Base-by-base conservation (phyloP, 2,113 vertebrate species). In the Abramis brama region DNA sequence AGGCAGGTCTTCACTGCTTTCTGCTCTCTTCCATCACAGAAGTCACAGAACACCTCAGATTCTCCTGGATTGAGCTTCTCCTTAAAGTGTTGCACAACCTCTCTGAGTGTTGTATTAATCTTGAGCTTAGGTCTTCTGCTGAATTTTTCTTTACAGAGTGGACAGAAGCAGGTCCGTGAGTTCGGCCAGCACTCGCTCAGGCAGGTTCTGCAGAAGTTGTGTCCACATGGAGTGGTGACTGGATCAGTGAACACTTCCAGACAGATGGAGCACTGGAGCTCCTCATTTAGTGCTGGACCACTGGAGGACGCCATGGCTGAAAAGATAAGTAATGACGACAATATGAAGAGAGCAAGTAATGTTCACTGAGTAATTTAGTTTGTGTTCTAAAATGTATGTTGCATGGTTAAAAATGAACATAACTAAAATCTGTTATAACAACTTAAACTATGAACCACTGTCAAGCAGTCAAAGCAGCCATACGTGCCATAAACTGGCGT, bases 141-240 rank as follows among this genome's bases (percentile, higher is more conserved):
- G 77, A 79, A 60, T 7, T 0, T n/a, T 25, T 79, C 33, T 43
- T 79, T 79, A 79, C 77, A 79, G 30, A 43, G 0, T 9, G 77
- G 77, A 79, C 77, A 79, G 77, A n/a, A 23, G 55, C 77, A 79
- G 55, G 21, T 25, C 6, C 43, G 4, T 6, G 33, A n/a, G 55
- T 43, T 9, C n/a, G 33, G 60, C 77, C 77, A 79, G 33, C 2
- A 9, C 23, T 79, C 0, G 2, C 39, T 39, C 21, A 79, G 55
- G 30, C 77, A 79, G 55, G 19, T 60, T 25, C 23, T 43, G 55
- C 77, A 79, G 77, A 79, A 79, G 77, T 25, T 79, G 77, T 79
- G 77, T 79, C 77, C 77, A 60, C 52, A 79, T 25, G 77, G 77
- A 79, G 77, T 43, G 11, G 55, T 79, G 77, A 79, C 77, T n/a